phyloP scores from a whole-genome alignment of 2,113 vertebrate genomes.

The Platysteira castanea region DNA sequence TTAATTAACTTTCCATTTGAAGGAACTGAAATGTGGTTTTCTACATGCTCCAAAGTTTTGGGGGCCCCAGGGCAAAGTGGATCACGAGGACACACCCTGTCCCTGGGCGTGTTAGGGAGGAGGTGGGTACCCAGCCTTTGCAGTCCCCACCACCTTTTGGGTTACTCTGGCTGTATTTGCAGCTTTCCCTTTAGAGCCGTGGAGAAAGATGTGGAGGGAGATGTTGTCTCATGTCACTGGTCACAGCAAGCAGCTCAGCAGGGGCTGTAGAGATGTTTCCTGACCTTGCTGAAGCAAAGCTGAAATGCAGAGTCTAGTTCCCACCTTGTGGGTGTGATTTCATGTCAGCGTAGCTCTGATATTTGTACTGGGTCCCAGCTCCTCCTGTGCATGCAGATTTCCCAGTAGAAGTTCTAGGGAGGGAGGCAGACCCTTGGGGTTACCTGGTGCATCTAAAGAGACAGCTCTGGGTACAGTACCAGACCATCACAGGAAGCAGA shows the following conservation, averaged over 20 bases:
- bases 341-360: not conserved
- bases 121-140: not conserved
- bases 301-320: not conserved
- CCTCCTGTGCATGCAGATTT: not conserved
- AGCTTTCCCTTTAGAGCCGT: not conserved
- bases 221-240: not conserved
- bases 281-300: not conserved
- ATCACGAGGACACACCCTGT: no score
- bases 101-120: fast-evolving
- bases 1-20: slow-evolving; percentile 7
- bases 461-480: not conserved
- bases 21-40: not conserved
- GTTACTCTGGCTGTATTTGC: not conserved
- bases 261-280: not conserved
- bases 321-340: not conserved
- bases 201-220: not conserved
- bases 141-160: not conserved
- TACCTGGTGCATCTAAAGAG: not conserved
- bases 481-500: not conserved
- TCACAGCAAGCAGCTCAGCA: not conserved
- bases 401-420: not conserved
- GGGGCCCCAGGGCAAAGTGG: no score
- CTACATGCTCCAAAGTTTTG: not conserved
- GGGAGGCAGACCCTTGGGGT: not conserved
- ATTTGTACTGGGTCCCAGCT: not conserved